A percentile compares a stretch with the other conserved stretches of the same genome.
Conservation (phyloP, 2,888 invertebrate species). For the Empis stercorea region DNA sequence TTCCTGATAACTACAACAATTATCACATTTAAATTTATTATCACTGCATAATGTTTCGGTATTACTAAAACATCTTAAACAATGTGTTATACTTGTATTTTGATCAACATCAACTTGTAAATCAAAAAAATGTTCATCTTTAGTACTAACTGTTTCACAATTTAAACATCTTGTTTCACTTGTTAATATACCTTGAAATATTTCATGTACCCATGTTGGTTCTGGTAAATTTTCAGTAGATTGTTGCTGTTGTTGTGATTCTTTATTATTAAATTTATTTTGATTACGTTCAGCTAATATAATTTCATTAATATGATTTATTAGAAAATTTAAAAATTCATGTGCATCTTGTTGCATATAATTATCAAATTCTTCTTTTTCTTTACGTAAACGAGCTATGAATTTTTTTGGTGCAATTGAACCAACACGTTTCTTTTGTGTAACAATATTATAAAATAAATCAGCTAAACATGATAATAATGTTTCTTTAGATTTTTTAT, state of each 20-base stretch:
- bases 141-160: slow-evolving; percentile 98
- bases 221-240: slow-evolving; percentile 36
- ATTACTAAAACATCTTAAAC: slow-evolving; percentile 93
- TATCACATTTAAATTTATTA: slow-evolving; percentile 99
- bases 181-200: slow-evolving; percentile 57
- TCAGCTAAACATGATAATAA: slow-evolving; percentile 95
- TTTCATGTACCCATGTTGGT: slow-evolving; percentile 99
- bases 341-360: slow-evolving; percentile 99
- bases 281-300: slow-evolving; percentile 61
- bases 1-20: slow-evolving; percentile 98
- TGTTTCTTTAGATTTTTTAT: slow-evolving; percentile 92
- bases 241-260: no score
- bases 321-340: slow-evolving; percentile 97
- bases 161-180: slow-evolving; percentile 88
- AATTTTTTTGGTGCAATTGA: slow-evolving; percentile 99
- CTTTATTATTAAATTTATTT: slow-evolving; percentile 20
- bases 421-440: slow-evolving; percentile 99
- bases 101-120: slow-evolving; percentile 98
- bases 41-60: slow-evolving; percentile 98
- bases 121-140: slow-evolving; percentile 99
- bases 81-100: slow-evolving; percentile 98
- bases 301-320: slow-evolving; percentile 97
- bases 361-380: slow-evolving; percentile 99
- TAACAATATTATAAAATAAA: slow-evolving; percentile 97
- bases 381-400: slow-evolving; percentile 92